Percentiles rank a stretch among this genome's conserved stretches.
Conservation (phyloP, 2,797 vertebrate species). For the Tolypeutes matacus region DNA sequence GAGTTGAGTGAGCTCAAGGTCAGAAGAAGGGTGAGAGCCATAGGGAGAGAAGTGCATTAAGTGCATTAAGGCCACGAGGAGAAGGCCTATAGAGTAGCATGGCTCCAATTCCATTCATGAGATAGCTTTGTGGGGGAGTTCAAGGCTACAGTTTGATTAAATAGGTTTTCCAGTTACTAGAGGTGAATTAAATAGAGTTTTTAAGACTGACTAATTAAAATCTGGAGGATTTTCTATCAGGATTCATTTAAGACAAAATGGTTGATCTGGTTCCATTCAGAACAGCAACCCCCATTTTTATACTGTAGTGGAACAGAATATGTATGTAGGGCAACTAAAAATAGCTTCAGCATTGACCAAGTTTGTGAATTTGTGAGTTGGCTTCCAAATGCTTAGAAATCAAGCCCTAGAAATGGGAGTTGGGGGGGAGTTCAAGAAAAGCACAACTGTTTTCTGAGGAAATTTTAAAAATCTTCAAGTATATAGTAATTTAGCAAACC, state of each 20-base stretch:
- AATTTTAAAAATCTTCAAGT: neutral
- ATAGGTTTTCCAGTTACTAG: conserved; percentile 53
- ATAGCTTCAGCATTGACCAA: neutral
- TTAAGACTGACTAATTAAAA: conserved; percentile 79
- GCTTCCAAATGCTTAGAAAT: conserved; percentile 12
- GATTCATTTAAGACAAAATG: conserved; percentile 66
- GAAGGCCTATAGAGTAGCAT: neutral
- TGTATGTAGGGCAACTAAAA: conserved; percentile 5
- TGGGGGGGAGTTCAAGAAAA: neutral
- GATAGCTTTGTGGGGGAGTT: conserved; percentile 15
- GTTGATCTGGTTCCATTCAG: conserved; percentile 56
- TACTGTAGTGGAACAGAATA: neutral
- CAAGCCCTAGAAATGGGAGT: neutral
- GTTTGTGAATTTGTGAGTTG: neutral
- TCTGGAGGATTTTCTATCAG: conserved; percentile 66
- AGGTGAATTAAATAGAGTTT: conserved; percentile 69
- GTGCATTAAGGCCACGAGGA: neutral
- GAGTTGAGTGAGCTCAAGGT: neutral
- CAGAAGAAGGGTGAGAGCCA: neutral
- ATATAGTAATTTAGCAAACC: neutral
- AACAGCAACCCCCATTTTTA: conserved; percentile 57
- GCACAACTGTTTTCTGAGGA: conserved; percentile 5
- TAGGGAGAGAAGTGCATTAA: neutral
- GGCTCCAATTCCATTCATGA: conserved; percentile 60
- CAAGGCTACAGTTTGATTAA: conserved; percentile 46